A percentile compares a stretch with the other conserved stretches of the same genome.
Conservation (phyloP, 2,797 vertebrate species). For the Amazona ochrocephala region DNA sequence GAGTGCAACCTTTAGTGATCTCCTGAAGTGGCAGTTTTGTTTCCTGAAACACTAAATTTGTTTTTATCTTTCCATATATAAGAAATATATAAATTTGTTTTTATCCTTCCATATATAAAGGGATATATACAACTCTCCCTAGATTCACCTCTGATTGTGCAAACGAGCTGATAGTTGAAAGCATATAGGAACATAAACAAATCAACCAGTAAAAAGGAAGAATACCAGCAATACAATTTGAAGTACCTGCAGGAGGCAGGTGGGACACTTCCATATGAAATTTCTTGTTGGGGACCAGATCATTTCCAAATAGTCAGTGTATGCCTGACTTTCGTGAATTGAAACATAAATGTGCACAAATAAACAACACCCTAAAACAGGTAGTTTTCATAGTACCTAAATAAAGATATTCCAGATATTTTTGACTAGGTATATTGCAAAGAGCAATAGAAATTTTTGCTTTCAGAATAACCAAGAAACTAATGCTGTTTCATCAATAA, state of each 20-base stretch:
- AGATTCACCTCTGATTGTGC: conserved; percentile 6
- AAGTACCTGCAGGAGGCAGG: background rate
- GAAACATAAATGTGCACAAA: background rate
- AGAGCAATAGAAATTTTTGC: background rate
- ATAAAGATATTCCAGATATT: background rate
- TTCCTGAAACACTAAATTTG: conserved; percentile 19
- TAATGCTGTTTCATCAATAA: background rate
- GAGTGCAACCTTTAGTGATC: background rate
- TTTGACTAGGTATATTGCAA: background rate
- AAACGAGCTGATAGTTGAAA: conserved; percentile 13
- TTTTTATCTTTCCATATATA: background rate
- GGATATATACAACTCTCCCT: background rate
- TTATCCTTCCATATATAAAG: background rate
- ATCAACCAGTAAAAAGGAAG: background rate
- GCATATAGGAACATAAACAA: background rate
- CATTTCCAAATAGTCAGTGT: background rate
- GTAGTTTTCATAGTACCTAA: background rate
- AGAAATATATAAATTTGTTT: background rate
- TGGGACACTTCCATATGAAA: background rate
- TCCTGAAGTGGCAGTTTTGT: conserved; percentile 5
- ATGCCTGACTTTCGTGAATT: background rate
- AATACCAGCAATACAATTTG: background rate
- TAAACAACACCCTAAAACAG: background rate
- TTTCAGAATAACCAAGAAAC: background rate
- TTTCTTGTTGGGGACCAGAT: background rate